These are phyloP conservation scores for Gymnoscopelus braueri DNA, from an alignment of 2,797 vertebrate species.

Conservation along the genomic window DNA sequence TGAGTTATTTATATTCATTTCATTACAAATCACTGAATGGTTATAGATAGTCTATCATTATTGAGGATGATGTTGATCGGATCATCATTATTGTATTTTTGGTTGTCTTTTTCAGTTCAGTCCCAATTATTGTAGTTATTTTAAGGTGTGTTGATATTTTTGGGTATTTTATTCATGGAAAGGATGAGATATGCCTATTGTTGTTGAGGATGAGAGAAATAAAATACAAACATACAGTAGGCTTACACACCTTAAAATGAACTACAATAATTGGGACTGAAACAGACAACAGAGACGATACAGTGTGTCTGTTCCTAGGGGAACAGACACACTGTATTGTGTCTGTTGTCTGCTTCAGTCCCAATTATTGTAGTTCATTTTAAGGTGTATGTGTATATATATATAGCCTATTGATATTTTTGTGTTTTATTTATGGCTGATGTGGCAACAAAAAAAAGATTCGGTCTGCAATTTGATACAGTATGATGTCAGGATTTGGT, in stretches of 20 bases:
- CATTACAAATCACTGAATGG: constrained; percentile 18
- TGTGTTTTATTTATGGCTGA: not conserved
- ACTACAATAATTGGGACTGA: not conserved
- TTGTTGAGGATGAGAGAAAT: not conserved
- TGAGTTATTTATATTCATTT: constrained; percentile 67
- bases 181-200: not conserved
- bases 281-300: not conserved
- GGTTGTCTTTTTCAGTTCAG: too few species aligned
- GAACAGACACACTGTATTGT: not conserved
- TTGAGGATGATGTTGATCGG: too few species aligned
- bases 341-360: not conserved
- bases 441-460: constrained; percentile 7
- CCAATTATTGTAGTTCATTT: not conserved
- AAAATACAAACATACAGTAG: not conserved
- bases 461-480: constrained; percentile 11
- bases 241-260: not conserved
- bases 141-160: too few species aligned
- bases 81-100: too few species aligned
- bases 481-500: constrained; percentile 65
- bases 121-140: too few species aligned
- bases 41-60: not conserved
- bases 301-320: not conserved
- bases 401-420: not conserved
- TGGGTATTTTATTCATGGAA: too few species aligned
- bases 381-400: not conserved